These are phyloP conservation scores for Hycleus cichorii DNA, from an alignment of 1,140 invertebrate species.

Conservation along the genomic window DNA sequence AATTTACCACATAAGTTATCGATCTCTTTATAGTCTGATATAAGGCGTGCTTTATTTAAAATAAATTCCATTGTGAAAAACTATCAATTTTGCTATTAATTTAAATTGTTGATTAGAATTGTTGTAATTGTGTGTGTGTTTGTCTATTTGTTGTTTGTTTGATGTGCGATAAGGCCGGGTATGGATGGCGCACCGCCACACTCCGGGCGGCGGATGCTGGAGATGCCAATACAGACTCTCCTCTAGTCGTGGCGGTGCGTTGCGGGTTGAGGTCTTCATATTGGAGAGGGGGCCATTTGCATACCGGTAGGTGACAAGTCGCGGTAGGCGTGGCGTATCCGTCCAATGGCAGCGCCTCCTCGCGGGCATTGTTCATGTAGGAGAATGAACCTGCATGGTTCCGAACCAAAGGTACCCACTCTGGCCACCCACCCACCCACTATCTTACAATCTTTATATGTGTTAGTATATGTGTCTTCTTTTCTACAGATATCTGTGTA, in stretches of 20 bases:
- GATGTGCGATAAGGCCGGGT: too few species aligned
- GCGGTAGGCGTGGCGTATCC: slow-evolving; percentile 33
- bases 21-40: too few species aligned
- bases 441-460: neutral
- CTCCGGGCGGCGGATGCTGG: slow-evolving; percentile 18
- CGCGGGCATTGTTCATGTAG: slow-evolving; percentile 31
- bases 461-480: too few species aligned
- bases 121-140: too few species aligned
- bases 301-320: slow-evolving; percentile 43
- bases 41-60: too few species aligned
- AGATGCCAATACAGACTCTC: slow-evolving; percentile 7
- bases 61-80: too few species aligned
- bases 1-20: too few species aligned
- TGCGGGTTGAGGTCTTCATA: slow-evolving; percentile 25
- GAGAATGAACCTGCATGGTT: slow-evolving; percentile 37
- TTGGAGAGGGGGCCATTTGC: slow-evolving; percentile 37
- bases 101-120: too few species aligned
- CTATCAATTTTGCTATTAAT: too few species aligned
- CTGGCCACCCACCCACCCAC: slow-evolving; percentile 26
- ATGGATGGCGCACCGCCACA: neutral
- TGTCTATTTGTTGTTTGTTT: too few species aligned
- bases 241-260: slow-evolving; percentile 10
- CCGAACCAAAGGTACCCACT: slow-evolving; percentile 30
- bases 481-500: too few species aligned
- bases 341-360: slow-evolving; percentile 32